Percentiles rank a stretch among this genome's conserved stretches.
Conservation (phyloP, 2,113 vertebrate species). For the Nannospalax galili region DNA sequence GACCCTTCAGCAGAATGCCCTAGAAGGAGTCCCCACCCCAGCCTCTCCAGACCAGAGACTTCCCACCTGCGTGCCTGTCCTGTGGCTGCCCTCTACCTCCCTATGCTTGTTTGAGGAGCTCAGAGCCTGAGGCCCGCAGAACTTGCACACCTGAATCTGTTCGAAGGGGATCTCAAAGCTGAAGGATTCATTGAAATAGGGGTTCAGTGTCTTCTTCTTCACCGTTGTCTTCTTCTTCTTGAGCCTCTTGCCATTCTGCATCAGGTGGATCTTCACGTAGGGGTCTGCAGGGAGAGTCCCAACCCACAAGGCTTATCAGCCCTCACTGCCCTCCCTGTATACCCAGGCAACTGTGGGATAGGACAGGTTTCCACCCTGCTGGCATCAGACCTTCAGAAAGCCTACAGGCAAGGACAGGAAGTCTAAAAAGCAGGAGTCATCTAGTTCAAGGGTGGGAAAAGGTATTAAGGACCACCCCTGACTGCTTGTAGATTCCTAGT, state of each 20-base stretch:
- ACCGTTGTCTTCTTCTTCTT: constrained; percentile 99
- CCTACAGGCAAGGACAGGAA: not conserved
- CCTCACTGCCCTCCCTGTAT: rapidly evolving
- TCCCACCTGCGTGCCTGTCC: rapidly evolving
- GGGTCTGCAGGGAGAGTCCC: constrained; percentile 87
- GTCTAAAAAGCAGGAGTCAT: not conserved
- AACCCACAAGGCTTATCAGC: not conserved
- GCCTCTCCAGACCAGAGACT: not conserved
- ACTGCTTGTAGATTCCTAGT: not conserved
- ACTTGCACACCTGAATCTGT: constrained; percentile 93
- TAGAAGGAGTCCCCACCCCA: too few relatives aligned
- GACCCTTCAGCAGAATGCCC: not conserved
- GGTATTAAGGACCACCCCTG: not conserved
- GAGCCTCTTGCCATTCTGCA: constrained; percentile 97
- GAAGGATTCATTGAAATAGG: constrained; percentile 99
- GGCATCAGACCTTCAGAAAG: not conserved
- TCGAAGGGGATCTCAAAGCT: constrained; percentile 99
- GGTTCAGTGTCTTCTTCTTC: constrained; percentile 98
- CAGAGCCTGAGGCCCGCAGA: not conserved
- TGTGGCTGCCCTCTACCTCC: rapidly evolving
- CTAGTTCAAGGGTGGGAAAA: not conserved
- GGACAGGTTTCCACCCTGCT: not conserved
- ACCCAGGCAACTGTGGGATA: rapidly evolving
- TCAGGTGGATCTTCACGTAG: constrained; percentile 98
- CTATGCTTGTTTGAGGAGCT: too few relatives aligned